Evolutionary conservation across 2,797 vertebrate genomes (phyloP).

Genomic region (Tiaroga cobitis): DNA sequence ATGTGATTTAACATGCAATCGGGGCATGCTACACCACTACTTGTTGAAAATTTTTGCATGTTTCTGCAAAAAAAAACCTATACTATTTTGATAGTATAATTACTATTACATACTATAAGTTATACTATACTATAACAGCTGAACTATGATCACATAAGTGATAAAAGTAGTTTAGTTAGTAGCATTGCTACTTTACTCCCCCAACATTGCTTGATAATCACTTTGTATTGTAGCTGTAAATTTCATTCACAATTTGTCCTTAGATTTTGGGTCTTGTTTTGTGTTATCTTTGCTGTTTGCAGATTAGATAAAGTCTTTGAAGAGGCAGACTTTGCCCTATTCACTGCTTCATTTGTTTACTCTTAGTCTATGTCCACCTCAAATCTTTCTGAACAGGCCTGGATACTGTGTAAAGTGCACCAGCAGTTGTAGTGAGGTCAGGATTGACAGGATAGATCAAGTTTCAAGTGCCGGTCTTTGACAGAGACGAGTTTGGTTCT

Average conservation of each 20-base stretch:
- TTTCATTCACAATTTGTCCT: constrained; percentile 47
- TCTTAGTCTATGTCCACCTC: constrained; percentile 61
- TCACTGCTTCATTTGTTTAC: constrained; percentile 72
- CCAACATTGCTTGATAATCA: background rate
- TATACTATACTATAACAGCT: background rate
- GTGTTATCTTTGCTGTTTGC: constrained; percentile 54
- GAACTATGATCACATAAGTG: background rate
- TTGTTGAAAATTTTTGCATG: background rate
- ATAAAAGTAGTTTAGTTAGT: background rate
- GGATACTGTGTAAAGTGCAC: constrained; percentile 34
- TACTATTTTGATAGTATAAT: background rate
- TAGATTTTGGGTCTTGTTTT: constrained; percentile 43
- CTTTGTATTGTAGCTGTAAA: constrained; percentile 25
- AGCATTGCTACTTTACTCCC: background rate
- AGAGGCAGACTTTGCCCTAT: constrained; percentile 79
- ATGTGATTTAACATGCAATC: background rate
- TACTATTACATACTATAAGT: background rate
- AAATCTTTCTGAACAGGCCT: constrained; percentile 30
- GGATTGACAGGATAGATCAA: constrained; percentile 20
- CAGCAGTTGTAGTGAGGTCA: constrained; percentile 32
- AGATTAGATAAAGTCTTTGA: constrained; percentile 83
- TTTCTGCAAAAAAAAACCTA: background rate
- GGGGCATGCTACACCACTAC: background rate
- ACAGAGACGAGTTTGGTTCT: background rate
- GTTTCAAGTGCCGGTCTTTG: background rate